These are phyloP conservation scores for Sebastes hubbsi DNA, from an alignment of 2,797 vertebrate genomes.

Conservation along the genomic window DNA sequence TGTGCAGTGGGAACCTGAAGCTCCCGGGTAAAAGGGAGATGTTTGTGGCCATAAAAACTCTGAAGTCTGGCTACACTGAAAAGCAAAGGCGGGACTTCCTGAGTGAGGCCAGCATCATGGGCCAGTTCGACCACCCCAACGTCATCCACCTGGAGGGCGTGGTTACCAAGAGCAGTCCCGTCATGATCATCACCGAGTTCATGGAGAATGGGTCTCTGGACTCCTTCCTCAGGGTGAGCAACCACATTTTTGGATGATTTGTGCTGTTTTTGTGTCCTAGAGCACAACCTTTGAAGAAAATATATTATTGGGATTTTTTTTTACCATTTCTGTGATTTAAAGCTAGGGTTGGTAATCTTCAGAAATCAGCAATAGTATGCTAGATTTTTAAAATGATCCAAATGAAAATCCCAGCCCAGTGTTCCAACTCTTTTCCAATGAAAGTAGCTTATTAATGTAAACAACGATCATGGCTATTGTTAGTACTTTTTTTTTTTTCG, in stretches of 20 bases:
- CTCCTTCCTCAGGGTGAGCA: constrained; percentile 93
- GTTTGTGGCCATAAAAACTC: constrained; percentile 97
- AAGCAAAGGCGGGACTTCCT: constrained; percentile 97
- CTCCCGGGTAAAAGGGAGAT: constrained; percentile 98
- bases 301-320: background rate
- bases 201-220: constrained; percentile 99
- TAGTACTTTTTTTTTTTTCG: too few species aligned
- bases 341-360: too few species aligned
- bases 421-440: too few species aligned
- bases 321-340: background rate
- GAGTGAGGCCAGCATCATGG: constrained; percentile 99
- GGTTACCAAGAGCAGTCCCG: constrained; percentile 96
- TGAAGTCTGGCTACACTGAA: constrained; percentile 97
- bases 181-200: constrained; percentile 99
- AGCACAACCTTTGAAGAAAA: background rate
- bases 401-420: too few species aligned
- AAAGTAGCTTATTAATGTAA: too few species aligned
- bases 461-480: too few species aligned
- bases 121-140: constrained; percentile 97
- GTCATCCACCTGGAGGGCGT: constrained; percentile 98
- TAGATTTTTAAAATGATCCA: too few species aligned
- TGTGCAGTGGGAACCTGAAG: constrained; percentile 97
- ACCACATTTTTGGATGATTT: background rate
- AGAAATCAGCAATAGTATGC: too few species aligned
- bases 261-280: background rate